Percentiles rank a stretch among this genome's conserved stretches.
Conservation (phyloP, 2,797 vertebrate genomes). For the Lateolabrax maculatus region DNA sequence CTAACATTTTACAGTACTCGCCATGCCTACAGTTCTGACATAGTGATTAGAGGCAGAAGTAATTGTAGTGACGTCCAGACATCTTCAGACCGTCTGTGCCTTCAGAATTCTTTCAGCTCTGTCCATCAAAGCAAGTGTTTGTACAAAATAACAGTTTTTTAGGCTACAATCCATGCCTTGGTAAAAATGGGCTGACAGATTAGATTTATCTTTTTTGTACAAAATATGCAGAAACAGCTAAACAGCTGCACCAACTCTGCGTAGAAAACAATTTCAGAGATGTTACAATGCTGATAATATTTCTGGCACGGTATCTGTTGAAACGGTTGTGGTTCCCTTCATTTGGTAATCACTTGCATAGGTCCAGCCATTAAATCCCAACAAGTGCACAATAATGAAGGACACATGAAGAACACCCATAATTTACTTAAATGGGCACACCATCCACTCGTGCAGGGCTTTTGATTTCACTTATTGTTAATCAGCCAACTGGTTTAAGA, state of each 20-base stretch:
- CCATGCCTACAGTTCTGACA: constrained; percentile 47
- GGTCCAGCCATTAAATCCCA: too few relatives aligned
- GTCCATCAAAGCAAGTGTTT: constrained; percentile 4
- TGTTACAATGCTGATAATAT: constrained; percentile 2
- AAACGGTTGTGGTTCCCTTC: neutral
- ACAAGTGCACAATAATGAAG: neutral
- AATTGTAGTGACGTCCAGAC: constrained; percentile 54
- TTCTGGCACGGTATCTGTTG: neutral
- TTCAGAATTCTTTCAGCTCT: constrained; percentile 34
- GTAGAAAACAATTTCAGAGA: neutral
- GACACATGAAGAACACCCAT: neutral
- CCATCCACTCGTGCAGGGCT: neutral
- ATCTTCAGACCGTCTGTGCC: constrained; percentile 14
- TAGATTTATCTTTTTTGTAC: neutral
- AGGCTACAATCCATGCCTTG: neutral
- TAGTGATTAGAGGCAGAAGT: constrained; percentile 49
- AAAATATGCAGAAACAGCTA: neutral
- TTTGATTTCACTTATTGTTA: neutral
- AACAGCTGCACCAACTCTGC: neutral
- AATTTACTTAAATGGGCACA: neutral
- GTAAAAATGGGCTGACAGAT: constrained; percentile 18
- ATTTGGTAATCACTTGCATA: constrained; percentile 9
- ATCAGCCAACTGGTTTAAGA: neutral
- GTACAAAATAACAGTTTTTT: neutral
- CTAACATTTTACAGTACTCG: constrained; percentile 9